Evolutionary conservation across 2,113 vertebrate genomes (phyloP).

Genomic region (Balaenoptera acutorostrata): DNA sequence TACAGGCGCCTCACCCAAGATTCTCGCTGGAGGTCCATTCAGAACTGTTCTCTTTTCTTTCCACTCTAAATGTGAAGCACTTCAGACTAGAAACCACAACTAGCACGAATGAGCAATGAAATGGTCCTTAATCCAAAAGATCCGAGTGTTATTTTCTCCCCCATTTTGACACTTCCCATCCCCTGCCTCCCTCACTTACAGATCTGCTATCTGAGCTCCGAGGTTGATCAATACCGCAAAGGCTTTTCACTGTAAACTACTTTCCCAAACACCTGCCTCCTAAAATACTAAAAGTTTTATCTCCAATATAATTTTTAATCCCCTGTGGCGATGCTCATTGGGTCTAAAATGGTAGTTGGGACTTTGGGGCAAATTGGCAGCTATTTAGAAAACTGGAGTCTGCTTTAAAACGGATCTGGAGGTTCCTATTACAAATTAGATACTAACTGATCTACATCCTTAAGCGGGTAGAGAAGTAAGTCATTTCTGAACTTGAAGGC

Average conservation of each 20-base stretch:
- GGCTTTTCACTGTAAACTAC: not conserved
- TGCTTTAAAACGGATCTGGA: not conserved
- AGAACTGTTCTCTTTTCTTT: not conserved
- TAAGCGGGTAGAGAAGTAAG: not conserved
- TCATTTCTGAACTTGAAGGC: not conserved
- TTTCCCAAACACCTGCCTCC: not conserved
- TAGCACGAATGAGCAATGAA: not conserved
- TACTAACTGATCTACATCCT: too few species aligned
- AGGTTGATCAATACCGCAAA: not conserved
- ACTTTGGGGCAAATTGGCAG: not conserved
- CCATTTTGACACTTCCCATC: fast-evolving
- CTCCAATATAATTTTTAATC: not conserved
- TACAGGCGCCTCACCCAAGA: not conserved
- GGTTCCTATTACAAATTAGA: too few species aligned
- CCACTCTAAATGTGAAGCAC: not conserved
- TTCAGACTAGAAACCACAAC: not conserved
- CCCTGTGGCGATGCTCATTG: fast-evolving
- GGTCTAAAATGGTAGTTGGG: not conserved
- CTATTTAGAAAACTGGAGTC: not conserved
- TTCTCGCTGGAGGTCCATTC: not conserved
- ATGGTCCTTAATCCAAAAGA: not conserved
- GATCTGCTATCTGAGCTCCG: not conserved
- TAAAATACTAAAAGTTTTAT: not conserved
- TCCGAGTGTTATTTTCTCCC: fast-evolving
- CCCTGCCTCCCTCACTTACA: not conserved